A percentile compares a stretch with the other conserved stretches of the same genome.
These are phyloP conservation scores for Himalopsyche anomala DNA, from an alignment of 2,888 invertebrate genomes.

Conservation along the genomic window DNA sequence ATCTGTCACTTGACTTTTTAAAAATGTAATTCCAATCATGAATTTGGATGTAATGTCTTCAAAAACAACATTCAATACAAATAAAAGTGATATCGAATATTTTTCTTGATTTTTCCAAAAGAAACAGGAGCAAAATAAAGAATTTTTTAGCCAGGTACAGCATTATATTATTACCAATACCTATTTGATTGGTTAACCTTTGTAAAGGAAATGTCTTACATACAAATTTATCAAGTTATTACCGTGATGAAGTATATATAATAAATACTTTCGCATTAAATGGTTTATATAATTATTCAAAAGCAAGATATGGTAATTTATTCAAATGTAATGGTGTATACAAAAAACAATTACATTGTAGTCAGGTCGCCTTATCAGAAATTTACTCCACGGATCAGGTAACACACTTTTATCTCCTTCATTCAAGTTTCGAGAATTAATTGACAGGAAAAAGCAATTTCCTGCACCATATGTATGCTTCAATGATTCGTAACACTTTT, in stretches of 20 bases:
- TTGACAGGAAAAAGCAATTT: conserved; percentile 92
- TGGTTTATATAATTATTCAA: too few species aligned
- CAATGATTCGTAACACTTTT: conserved; percentile 88
- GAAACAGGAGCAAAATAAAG: too few species aligned
- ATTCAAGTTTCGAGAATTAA: conserved; percentile 87
- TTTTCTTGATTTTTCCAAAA: too few species aligned
- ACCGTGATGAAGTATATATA: not conserved
- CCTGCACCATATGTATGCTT: conserved; percentile 91
- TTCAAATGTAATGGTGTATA: not conserved
- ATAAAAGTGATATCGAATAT: too few species aligned
- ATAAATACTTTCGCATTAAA: too few species aligned
- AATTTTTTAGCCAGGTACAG: too few species aligned
- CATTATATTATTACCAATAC: too few species aligned
- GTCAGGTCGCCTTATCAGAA: conserved; percentile 80
- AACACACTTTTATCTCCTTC: conserved; percentile 77
- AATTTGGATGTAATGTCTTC: too few species aligned
- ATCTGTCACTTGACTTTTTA: too few species aligned
- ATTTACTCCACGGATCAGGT: conserved; percentile 92
- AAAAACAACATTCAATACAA: too few species aligned
- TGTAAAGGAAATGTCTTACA: not conserved
- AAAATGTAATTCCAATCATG: too few species aligned
- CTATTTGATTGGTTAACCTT: not conserved
- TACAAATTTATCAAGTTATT: not conserved
- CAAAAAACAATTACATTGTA: conserved; percentile 70
- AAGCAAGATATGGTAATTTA: conserved; percentile 3